Base-by-base conservation (phyloP, 2,113 vertebrate species). In the Sigmodon hispidus region DNA sequence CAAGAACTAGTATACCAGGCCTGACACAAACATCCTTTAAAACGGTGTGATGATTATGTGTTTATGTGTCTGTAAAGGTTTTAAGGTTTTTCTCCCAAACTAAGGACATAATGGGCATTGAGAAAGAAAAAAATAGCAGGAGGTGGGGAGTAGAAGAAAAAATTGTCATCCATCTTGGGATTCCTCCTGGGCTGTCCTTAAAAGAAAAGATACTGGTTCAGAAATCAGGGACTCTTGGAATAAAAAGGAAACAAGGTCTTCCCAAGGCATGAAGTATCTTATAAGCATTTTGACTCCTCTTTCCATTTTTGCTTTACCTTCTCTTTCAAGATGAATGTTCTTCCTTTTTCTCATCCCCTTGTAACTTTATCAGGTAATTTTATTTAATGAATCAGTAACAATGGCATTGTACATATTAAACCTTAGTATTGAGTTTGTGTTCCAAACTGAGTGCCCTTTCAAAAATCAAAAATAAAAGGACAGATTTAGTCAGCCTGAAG, bases 321-420 rank as follows among this genome's bases (percentile, higher is more conserved):
- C 1, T 22, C 65, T 80, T 89, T 87, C 57, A 40, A 87, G 7
- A 63, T 79, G 17, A 26, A 10, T 81, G 21, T 17, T 76, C 0
- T 43, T 85, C 7, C 45, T 36, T 88, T 65, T 36, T 29, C 34
- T 2, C 34, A 89, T 52, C 15, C 76, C 24, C 24, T 94, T 52
- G 34, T 75, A 65, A n/a, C 11, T 70, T 81, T 86, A 48, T 50
- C 79, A 65, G 21, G 8, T 80, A 90, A 76, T 55, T 96, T 96
- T 90, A n/a, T 31, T 21, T 67, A 90, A 79, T 57, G 63, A 91
- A n/a, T 90, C 40, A 91, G 93, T 29, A 91, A 90, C 36, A 55
- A 40, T 87, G n/a, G 40, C 61, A 81, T 87, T 87, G 12, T 96
- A 81, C 52, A 69, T 89, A 89, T 67, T n/a, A 89, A 79, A 45